Base-by-base conservation (phyloP, 2,888 invertebrate genomes). In the Tridacna crocea region DNA sequence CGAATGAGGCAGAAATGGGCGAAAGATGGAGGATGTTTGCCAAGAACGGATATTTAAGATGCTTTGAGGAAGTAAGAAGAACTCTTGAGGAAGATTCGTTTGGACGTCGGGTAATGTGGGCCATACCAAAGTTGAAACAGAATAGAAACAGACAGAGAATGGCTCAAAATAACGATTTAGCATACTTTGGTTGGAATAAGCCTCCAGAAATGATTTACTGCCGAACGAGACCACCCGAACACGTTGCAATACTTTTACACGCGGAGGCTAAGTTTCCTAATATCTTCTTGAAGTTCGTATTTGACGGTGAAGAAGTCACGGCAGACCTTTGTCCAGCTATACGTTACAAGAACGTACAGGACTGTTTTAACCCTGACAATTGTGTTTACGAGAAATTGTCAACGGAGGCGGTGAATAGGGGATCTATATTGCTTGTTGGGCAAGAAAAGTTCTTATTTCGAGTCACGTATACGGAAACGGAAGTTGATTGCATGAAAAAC, bases 401-500 rank as follows among this genome's bases (percentile, higher is more conserved):
- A 11, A 27, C 36, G 2, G 19, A n/a, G 10, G 55, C 55, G 12
- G 1, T 13, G 24, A 51, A 27, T 26, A 22, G n/a, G 22, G 24
- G 26, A 55, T 72, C 72, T 17, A 13, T 72, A 13, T 27, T 72
- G 19, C 22, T 51, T 6, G 72, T 72, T 19, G 72, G 72, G 17
- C 24, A 72, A 17, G 19, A 13, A 12, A 27, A 58, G 3, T 26
- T 13, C 26, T 12, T 48, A 19, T 27, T 70, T 46, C 27, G 70
- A 17, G 46, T 70, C 0, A 22, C 70, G 6, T 70, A 47, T 24
- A 72, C 72, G 47, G 72, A 72, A 24, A 72, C 72, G 17, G 72
- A 72, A 27, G 72, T 72, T 10, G 72, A 72, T 26, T 72, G 55
- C 24, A 72, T 55, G 26, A 72, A 72, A 58, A 55, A 55, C 58